Conservation (phyloP, 1,140 invertebrate genomes). For the Adoxophyes honmai region DNA sequence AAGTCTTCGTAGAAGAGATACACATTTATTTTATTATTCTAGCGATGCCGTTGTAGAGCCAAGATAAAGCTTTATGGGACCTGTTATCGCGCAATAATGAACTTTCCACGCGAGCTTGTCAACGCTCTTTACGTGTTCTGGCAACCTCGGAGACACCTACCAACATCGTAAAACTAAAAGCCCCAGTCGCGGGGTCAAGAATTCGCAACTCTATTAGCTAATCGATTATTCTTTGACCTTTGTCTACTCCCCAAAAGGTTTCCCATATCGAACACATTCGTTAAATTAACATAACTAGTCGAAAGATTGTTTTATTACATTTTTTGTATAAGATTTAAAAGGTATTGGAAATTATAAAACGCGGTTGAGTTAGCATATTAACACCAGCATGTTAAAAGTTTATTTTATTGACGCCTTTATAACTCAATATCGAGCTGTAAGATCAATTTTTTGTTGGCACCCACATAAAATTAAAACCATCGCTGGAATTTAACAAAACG, state of each 20-base stretch:
- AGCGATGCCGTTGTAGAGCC: slow-evolving; percentile 42
- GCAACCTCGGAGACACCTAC: not conserved
- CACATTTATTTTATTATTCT: slow-evolving; percentile 70
- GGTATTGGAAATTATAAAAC: slow-evolving; percentile 8
- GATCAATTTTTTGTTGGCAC: slow-evolving; percentile 5
- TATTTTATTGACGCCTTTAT: slow-evolving; percentile 37
- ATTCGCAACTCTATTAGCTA: slow-evolving; percentile 1
- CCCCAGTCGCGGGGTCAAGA: not conserved
- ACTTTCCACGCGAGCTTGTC: slow-evolving; percentile 42
- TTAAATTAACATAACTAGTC: slow-evolving; percentile 9
- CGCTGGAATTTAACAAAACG: not conserved
- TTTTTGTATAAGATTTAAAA: slow-evolving; percentile 14
- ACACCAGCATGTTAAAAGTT: slow-evolving; percentile 46
- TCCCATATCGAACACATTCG: slow-evolving; percentile 4
- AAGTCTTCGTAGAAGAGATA: slow-evolving; percentile 69
- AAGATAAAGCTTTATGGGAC: slow-evolving; percentile 66
- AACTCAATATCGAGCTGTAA: slow-evolving; percentile 17
- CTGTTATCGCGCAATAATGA: slow-evolving; percentile 53
- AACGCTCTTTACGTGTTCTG: slow-evolving; percentile 6
- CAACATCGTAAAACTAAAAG: not conserved
- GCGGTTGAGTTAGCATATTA: slow-evolving; percentile 36
- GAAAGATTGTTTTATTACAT: slow-evolving; percentile 11
- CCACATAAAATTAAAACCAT: not conserved
- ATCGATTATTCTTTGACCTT: slow-evolving; percentile 8
- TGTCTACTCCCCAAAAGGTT: not conserved